These are phyloP conservation scores for Megalurothrips usitatus DNA, from an alignment of 2,888 invertebrate genomes.

Conservation along the genomic window DNA sequence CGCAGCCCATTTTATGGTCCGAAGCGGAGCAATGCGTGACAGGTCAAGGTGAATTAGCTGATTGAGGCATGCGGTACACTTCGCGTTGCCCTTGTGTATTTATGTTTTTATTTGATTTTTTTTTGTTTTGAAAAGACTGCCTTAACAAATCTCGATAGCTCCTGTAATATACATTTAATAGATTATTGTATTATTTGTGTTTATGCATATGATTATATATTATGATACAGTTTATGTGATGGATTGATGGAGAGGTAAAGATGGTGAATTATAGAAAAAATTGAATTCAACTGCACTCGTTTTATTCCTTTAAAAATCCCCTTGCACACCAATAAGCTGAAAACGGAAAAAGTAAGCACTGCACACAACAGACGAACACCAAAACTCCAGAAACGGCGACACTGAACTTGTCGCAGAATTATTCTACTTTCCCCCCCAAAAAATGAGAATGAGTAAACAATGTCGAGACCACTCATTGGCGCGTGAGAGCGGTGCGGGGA, in stretches of 20 bases:
- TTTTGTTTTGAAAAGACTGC: slow-evolving; percentile 23
- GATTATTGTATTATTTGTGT: slow-evolving; percentile 14
- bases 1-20: slow-evolving; percentile 1
- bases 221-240: slow-evolving; percentile 23
- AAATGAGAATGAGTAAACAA: no score
- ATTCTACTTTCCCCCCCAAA: no score
- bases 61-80: neutral
- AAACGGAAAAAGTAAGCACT: no score
- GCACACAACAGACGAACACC: no score
- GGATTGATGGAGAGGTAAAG: neutral
- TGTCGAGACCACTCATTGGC: no score
- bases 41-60: slow-evolving; percentile 14
- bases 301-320: neutral
- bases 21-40: neutral
- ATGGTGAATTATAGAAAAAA: neutral
- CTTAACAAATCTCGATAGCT: slow-evolving; percentile 25
- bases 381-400: no score
- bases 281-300: neutral
- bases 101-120: neutral
- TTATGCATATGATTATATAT: slow-evolving; percentile 10
- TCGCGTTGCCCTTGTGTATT: slow-evolving; percentile 10
- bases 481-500: no score
- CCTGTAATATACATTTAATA: slow-evolving; percentile 16
- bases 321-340: no score
- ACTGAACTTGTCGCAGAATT: no score